Evolutionary conservation across 2,888 invertebrate genomes (phyloP).

Genomic region (Copidosoma aretas): DNA sequence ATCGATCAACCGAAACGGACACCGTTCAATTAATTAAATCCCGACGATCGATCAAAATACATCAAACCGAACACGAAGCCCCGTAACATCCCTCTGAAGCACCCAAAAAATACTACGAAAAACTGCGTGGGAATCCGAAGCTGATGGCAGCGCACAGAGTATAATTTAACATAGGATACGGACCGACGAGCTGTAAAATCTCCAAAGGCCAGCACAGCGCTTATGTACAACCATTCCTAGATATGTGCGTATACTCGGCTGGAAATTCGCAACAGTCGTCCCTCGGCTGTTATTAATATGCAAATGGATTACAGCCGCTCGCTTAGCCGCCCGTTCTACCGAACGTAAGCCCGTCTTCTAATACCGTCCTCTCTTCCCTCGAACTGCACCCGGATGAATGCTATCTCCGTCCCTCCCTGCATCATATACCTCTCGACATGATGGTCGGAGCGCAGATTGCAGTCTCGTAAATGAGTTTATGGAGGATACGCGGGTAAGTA

Average conservation of each 20-base stretch:
- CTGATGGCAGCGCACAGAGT: not conserved
- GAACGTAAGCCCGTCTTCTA: slow-evolving; percentile 4
- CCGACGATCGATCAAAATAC: too few species aligned
- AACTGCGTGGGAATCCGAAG: not conserved
- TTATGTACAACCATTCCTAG: too few species aligned
- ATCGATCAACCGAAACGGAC: too few species aligned
- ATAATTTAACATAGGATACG: too few species aligned
- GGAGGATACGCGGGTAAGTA: not conserved
- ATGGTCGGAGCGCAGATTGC: not conserved
- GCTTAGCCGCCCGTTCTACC: not conserved
- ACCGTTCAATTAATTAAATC: too few species aligned
- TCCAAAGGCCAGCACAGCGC: not conserved
- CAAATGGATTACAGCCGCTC: slow-evolving; percentile 19
- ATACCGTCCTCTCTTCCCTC: not conserved
- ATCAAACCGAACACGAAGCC: not conserved
- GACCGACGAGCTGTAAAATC: too few species aligned
- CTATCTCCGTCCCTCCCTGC: not conserved
- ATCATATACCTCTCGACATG: not conserved
- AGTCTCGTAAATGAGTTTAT: not conserved
- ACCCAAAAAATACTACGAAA: not conserved
- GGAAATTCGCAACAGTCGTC: not conserved
- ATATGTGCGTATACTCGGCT: too few species aligned
- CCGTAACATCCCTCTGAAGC: not conserved
- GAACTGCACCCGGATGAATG: not conserved
- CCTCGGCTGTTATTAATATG: slow-evolving; percentile 22